Evolutionary conservation across 1,140 invertebrate species (phyloP).

Genomic region (Leptinotarsa defecta): DNA sequence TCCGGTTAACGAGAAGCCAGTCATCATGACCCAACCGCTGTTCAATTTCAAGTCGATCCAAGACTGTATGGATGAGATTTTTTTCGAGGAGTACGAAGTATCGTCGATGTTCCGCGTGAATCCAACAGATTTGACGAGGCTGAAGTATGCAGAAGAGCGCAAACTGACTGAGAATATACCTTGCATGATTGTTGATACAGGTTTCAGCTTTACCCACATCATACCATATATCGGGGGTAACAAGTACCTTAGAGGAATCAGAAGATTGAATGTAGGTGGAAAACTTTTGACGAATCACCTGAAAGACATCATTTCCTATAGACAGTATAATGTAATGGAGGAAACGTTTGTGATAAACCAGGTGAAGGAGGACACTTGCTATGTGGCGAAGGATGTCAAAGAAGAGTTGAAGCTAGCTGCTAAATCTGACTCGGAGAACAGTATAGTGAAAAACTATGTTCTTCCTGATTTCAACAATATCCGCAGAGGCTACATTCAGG

Average conservation of each 20-base stretch:
- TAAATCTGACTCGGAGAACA: constrained; percentile 61
- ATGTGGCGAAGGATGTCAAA: constrained; percentile 83
- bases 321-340: constrained; percentile 98
- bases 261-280: constrained; percentile 92
- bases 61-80: constrained; percentile 92
- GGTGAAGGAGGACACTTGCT: constrained; percentile 97
- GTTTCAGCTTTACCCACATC: constrained; percentile 82
- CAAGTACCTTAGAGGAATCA: constrained; percentile 71
- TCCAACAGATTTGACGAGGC: constrained; percentile 71
- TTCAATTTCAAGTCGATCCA: constrained; percentile 93
- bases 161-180: constrained; percentile 33
- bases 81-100: constrained; percentile 98
- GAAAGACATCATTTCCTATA: constrained; percentile 96
- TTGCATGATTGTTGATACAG: constrained; percentile 90
- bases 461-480: constrained; percentile 69
- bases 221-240: constrained; percentile 92
- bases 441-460: constrained; percentile 87
- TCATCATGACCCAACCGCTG: constrained; percentile 91
- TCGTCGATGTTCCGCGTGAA: constrained; percentile 82
- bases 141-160: constrained; percentile 44
- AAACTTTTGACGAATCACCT: constrained; percentile 97
- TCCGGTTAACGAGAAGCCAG: constrained; percentile 74
- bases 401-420: constrained; percentile 81
- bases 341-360: constrained; percentile 99
- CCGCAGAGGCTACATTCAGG: constrained; percentile 65